Base-by-base conservation (phyloP, 2,888 invertebrate genomes). In the Ligdia adustata region DNA sequence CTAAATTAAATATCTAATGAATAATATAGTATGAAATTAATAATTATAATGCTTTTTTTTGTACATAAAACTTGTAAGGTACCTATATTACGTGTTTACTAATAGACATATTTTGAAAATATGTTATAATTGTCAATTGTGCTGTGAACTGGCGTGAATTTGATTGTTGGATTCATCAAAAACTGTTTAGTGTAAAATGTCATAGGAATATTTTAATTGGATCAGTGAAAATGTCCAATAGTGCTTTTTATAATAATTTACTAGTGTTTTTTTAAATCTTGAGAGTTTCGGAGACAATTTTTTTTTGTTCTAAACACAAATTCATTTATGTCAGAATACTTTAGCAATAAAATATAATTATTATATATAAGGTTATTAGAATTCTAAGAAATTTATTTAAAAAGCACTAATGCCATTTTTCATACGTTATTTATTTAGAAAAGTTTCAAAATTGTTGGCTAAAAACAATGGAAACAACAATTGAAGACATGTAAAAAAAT, bases 71-170 rank as follows among this genome's bases (percentile, higher is more conserved):
- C 81, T 72, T 82, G 62, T 89, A 88, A 88, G 88, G 81, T 86
- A 22, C n/a, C n/a, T 22, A 83, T 82, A 82, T 84, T 86, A 85
- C 81, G 80, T 86, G 82, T 87, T 87, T 87, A 87, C 72, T 83
- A 78, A 79, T 84, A 79, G 78, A 86, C 87, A 89, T 89, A 88
- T 89, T 88, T 89, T 79, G 81, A 88, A 89, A 88, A 88, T 89
- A 87, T 88, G 86, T 88, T 89, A n/a, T n/a, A n/a, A n/a, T 88
- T 89, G 84, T 90, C 90, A 88, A 89, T 90, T 89, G 90, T 87
- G 86, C 87, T 88, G 87, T 89, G 89, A 90, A 64, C 66, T 57
- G 52, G 63, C 66, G 72, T 65, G 74, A 51, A 66, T 70, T 78
- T 72, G 71, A 80, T 80, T 85, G 74, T 67, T 81, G 72, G 57